Evolutionary conservation across 1,140 invertebrate species (phyloP), one percentile per base, ranked within the genome.

Genomic region (Cyclina sinensis): DNA sequence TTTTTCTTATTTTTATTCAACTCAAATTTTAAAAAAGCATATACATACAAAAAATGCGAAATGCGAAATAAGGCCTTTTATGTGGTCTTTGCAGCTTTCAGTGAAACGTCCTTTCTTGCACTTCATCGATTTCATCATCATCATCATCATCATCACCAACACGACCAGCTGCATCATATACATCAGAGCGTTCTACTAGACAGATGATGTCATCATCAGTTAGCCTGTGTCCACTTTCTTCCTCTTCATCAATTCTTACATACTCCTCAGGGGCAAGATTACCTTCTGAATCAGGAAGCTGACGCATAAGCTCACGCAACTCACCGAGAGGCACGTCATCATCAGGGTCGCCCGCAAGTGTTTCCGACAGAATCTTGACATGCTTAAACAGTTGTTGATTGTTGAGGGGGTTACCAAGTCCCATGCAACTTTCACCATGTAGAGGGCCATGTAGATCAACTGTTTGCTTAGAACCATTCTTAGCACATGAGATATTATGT

Each of bases 341-440:
- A 3, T 59, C 11, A 14, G 51, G 14, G 14, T 54, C 51, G 51
- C n/a, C 51, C 51, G 14, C 51, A n/a, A n/a, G 14, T 54, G 51
- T 54, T 54, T 14, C n/a, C n/a, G 51, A 24, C 51, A 48, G 51
- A 46, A 79, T 46, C 24, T 35, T 21, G 18, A 48, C 48, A 46
- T 79, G 43, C 21, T 46, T 35, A 27, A 79, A 48, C 76, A 79
- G 11, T 54, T 79, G 76, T 11, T 48, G 35, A 79, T 79, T 12
- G 76, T 79, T n/a, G 37, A 43, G 43, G 76, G 14, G 14, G 14
- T 54, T 0, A 79, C 76, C 5, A 32, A n/a, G 11, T 48, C 76
- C 76, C 76, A 79, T 21, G 76, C 76, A 32, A 46, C 16, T 48
- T 79, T 79, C 39, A 79, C 18, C 21, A 46, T 79, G 21, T n/a